These are phyloP conservation scores for Bubalus kerabau DNA, from an alignment of 2,113 vertebrate genomes.

Conservation along the genomic window DNA sequence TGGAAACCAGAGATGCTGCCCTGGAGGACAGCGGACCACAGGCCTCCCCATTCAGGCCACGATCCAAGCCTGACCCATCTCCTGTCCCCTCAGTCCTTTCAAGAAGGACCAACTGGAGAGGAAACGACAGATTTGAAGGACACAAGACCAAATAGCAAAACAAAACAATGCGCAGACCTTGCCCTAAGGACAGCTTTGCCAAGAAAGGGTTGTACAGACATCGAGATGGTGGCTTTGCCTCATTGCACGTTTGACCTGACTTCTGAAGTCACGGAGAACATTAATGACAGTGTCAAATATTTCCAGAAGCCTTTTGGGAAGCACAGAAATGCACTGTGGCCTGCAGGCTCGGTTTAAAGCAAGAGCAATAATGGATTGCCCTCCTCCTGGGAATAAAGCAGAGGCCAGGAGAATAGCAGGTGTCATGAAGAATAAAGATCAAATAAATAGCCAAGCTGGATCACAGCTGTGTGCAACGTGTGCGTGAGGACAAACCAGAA, in stretches of 20 bases:
- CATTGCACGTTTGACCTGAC: background rate
- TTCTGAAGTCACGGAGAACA: background rate
- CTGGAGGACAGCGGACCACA: too few species aligned
- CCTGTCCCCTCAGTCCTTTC: background rate
- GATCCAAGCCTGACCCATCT: background rate
- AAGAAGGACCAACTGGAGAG: background rate
- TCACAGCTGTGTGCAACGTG: background rate
- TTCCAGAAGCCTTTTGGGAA: background rate
- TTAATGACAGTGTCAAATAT: background rate
- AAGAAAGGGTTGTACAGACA: background rate
- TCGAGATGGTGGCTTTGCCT: background rate
- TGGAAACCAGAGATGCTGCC: background rate
- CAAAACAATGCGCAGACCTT: background rate
- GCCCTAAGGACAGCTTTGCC: background rate
- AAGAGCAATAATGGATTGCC: background rate
- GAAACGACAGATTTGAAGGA: background rate
- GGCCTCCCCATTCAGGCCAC: fast-evolving
- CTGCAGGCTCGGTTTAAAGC: background rate
- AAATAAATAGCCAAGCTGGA: background rate
- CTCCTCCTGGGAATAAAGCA: background rate
- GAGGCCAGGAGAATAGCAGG: background rate
- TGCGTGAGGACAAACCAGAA: background rate
- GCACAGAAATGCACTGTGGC: background rate
- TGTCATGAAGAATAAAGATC: background rate
- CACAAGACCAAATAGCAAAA: background rate